Conservation (phyloP, 2,113 vertebrate genomes). For the Scomber japonicus region DNA sequence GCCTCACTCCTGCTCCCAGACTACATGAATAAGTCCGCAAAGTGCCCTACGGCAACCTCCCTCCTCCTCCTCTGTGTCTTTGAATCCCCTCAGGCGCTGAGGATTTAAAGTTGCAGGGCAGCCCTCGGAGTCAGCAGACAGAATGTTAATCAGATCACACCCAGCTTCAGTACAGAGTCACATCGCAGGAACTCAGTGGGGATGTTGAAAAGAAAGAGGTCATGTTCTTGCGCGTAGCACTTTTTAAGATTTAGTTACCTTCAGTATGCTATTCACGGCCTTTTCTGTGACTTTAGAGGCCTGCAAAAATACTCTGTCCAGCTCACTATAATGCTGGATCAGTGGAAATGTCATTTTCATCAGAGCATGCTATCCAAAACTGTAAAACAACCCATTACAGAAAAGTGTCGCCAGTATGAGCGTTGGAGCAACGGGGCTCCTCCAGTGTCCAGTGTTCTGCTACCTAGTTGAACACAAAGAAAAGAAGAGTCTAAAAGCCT, state of each 20-base stretch:
- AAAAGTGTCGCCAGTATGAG: not conserved
- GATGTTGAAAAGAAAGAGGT: conserved; percentile 32
- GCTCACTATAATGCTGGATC: conserved; percentile 13
- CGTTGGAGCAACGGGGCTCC: not conserved
- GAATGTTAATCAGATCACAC: conserved; percentile 63
- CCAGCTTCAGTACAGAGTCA: conserved; percentile 29
- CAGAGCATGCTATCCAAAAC: conserved; percentile 15
- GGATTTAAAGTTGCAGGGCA: conserved; percentile 59
- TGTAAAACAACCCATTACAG: conserved; percentile 29
- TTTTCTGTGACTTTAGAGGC: conserved; percentile 36
- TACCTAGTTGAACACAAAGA: not conserved
- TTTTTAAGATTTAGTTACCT: conserved; percentile 54
- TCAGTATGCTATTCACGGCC: conserved; percentile 18
- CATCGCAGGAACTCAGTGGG: conserved; percentile 48
- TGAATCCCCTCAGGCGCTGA: conserved; percentile 41
- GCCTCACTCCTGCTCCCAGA: conserved; percentile 30
- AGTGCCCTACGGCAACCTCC: conserved; percentile 63
- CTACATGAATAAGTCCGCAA: conserved; percentile 36
- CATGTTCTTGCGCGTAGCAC: conserved; percentile 21
- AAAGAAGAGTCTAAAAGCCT: not conserved
- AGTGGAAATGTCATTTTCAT: conserved; percentile 29
- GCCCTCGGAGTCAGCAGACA: conserved; percentile 56
- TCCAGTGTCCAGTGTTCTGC: not conserved
- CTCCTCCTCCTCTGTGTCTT: conserved; percentile 44
- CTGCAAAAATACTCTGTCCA: conserved; percentile 4